phyloP scores from a whole-genome alignment of 2,113 vertebrate species.

The Lophotis ruficrista region DNA sequence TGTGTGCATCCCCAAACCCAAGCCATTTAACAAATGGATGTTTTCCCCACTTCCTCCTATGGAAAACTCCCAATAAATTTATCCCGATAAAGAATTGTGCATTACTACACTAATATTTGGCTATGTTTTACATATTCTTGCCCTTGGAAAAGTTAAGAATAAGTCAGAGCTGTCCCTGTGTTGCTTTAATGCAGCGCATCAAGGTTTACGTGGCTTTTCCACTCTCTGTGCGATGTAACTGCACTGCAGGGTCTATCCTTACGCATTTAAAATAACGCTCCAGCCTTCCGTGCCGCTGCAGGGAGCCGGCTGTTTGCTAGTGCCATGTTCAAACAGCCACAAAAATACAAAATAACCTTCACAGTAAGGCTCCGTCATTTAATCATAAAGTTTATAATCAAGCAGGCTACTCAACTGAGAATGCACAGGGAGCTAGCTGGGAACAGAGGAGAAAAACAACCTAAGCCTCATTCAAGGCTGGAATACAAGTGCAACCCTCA shows the following conservation, averaged over 20 bases:
- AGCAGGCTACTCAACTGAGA: background rate
- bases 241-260: background rate
- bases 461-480: background rate
- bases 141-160: background rate
- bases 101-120: background rate
- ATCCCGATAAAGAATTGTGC: background rate
- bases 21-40: background rate
- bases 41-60: background rate
- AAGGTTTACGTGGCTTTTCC: background rate
- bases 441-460: background rate
- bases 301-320: background rate
- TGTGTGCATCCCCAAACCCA: accelerated
- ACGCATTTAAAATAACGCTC: background rate
- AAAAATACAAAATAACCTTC: conserved; percentile 14
- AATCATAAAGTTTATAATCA: conserved; percentile 39
- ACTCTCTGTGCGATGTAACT: background rate
- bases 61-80: background rate
- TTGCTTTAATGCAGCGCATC: background rate
- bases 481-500: background rate
- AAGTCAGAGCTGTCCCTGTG: background rate
- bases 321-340: background rate
- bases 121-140: background rate
- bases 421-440: background rate
- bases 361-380: conserved; percentile 15
- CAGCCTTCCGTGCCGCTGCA: background rate